Evolutionary conservation across 2,888 invertebrate species (phyloP), one percentile per base, ranked within the genome.

Genomic region (Vanessa cardui): DNA sequence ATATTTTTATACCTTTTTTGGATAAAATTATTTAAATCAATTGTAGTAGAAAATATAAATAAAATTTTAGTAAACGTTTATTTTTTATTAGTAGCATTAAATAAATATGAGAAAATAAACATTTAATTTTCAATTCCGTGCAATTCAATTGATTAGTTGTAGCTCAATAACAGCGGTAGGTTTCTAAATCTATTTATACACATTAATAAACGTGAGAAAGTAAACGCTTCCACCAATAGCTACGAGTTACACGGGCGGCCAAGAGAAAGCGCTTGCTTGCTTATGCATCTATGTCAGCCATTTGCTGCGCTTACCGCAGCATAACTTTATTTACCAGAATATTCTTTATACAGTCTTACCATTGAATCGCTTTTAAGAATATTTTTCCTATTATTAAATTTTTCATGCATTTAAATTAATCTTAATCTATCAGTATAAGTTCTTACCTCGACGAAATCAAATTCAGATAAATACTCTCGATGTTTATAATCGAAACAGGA

Each of bases 261-360:
- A 79, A 86, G 90, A 88, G 91, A 92, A 92, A 90, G 91, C 86
- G 83, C 73, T 77, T 72, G 74, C 66, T 77, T 73, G 73, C 66
- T 75, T 72, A 67, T 80, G 80, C 81, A 82, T 75, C 76, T 75
- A 76, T 79, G 89, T 87, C 90, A 85, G 90, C 90, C 89, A 91
- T 90, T 89, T 88, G 84, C 87, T 79, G 80, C 75, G 71, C 63
- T 69, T 66, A 59, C 70, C 39, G 18, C 50, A 21, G 45, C 39
- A 18, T 31, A 74, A 70, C 62, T 54, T 58, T 52, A 65, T 77
- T 80, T 73, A 67, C 76, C 73, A 76, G 76, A 78, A 76, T 65
- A 63, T 75, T 77, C 73, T 54, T 12, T 45, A 44, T 16, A 9
- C n/a, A 56, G 31, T 58, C 18, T 59, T 50, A 31, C 49, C 31